These are phyloP conservation scores for Prunella strophiata DNA, from an alignment of 2,797 vertebrate genomes.

Conservation along the genomic window DNA sequence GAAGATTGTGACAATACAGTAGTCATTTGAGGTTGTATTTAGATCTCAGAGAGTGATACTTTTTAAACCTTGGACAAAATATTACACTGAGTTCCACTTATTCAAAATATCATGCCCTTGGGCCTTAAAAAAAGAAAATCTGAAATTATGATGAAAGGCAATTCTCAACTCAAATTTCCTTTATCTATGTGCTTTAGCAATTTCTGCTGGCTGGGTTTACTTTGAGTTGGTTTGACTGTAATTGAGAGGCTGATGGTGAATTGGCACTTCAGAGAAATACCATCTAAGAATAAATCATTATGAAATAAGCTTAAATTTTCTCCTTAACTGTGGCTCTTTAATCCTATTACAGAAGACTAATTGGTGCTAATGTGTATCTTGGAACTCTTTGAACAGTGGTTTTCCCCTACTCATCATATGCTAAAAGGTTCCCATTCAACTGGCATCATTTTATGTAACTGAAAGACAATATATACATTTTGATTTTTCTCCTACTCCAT, in stretches of 20 bases:
- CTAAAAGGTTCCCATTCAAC: background rate
- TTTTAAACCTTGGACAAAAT: background rate
- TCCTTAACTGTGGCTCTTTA: constrained; percentile 6
- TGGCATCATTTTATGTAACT: background rate
- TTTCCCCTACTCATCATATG: background rate
- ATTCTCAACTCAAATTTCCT: background rate
- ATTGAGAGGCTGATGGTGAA: background rate
- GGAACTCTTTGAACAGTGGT: background rate
- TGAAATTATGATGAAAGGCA: background rate
- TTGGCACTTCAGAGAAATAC: background rate
- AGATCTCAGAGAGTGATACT: background rate
- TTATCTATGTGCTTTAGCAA: background rate
- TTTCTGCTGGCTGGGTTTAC: background rate
- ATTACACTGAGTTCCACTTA: background rate
- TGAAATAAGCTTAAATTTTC: constrained; percentile 20
- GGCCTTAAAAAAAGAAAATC: background rate
- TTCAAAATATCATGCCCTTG: background rate
- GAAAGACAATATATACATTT: background rate
- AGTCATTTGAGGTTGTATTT: background rate
- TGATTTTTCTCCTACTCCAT: background rate
- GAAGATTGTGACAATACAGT: background rate
- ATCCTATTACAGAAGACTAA: constrained; percentile 10
- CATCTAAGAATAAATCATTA: background rate
- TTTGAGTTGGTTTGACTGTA: background rate
- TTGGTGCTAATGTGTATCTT: background rate